phyloP scores from a whole-genome alignment of 92 coral and sea anemone genomes.

The Umimayanthus kanabou region DNA sequence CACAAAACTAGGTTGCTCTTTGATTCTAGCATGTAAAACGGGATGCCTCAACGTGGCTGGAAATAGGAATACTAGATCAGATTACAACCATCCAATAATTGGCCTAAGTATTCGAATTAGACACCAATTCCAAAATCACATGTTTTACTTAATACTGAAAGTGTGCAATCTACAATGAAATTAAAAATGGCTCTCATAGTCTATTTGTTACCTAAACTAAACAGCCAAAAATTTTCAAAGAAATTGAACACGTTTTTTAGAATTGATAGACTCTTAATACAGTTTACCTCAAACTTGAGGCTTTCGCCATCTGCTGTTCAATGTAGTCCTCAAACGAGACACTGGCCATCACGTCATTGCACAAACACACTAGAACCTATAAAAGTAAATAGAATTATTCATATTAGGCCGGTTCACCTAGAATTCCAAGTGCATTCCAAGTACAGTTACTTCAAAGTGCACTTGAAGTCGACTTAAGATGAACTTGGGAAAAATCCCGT shows the following conservation, averaged over 20 bases:
- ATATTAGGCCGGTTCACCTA: too few relatives aligned
- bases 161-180: too few relatives aligned
- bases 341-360: slow-evolving; percentile 67
- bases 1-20: background rate
- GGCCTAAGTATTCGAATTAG: too few relatives aligned
- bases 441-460: too few relatives aligned
- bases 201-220: background rate
- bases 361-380: slow-evolving; percentile 68
- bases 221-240: background rate
- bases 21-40: background rate
- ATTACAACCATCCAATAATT: background rate
- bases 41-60: background rate
- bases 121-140: too few relatives aligned
- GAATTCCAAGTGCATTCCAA: too few relatives aligned
- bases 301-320: slow-evolving; percentile 46
- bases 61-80: too few relatives aligned
- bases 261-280: background rate
- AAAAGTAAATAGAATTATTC: background rate
- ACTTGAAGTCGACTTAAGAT: too few relatives aligned
- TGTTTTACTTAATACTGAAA: too few relatives aligned
- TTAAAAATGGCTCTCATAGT: too few relatives aligned
- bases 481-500: too few relatives aligned
- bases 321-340: slow-evolving; percentile 67
- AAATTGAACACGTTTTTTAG: background rate
- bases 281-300: slow-evolving; percentile 50